Conservation (phyloP, 2,888 invertebrate genomes). For the Clanis bilineata region DNA sequence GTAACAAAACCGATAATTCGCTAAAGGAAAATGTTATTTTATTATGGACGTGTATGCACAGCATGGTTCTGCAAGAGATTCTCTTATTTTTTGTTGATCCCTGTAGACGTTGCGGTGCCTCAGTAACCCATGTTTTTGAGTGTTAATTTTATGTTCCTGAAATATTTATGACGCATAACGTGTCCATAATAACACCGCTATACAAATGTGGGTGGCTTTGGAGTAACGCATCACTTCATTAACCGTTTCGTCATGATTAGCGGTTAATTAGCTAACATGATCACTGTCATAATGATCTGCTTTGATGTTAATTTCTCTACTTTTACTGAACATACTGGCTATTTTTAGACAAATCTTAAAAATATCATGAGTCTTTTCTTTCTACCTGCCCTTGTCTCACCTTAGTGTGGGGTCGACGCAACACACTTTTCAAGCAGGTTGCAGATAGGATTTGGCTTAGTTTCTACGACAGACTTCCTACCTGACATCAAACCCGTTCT, state of each 20-base stretch:
- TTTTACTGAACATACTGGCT: background rate
- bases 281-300: background rate
- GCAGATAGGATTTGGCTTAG: too few relatives aligned
- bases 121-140: conserved; percentile 78
- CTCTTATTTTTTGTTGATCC: conserved; percentile 70
- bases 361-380: too few relatives aligned
- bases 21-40: conserved; percentile 34
- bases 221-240: conserved; percentile 76
- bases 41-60: conserved; percentile 48
- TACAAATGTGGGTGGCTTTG: conserved; percentile 80
- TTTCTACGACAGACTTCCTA: too few relatives aligned
- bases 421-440: too few relatives aligned
- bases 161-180: conserved; percentile 82
- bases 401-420: too few relatives aligned
- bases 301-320: background rate
- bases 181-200: conserved; percentile 73
- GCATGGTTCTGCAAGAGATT: conserved; percentile 72
- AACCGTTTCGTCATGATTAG: conserved; percentile 32
- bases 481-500: too few relatives aligned
- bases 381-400: too few relatives aligned
- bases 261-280: conserved; percentile 16
- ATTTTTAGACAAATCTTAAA: background rate
- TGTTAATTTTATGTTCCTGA: conserved; percentile 82
- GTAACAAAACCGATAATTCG: conserved; percentile 26
- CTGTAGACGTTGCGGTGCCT: conserved; percentile 80